Evolutionary conservation across 2,888 invertebrate species (phyloP), one percentile per base, ranked within the genome.

Genomic region (Sphecodes monilicornis): DNA sequence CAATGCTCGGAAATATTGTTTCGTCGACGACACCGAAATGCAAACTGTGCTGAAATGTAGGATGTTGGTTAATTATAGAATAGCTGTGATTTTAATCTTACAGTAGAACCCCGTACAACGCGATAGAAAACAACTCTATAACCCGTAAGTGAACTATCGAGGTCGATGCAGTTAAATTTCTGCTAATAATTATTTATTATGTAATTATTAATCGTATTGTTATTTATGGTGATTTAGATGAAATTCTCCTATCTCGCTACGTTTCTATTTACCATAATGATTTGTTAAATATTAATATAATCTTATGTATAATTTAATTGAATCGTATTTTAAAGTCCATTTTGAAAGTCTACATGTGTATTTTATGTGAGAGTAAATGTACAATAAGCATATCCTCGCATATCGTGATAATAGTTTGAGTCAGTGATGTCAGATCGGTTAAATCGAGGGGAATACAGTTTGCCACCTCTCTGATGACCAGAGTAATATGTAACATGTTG

Each of bases 1-100:
- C 57, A n/a, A 43, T 57, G 32, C 78, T 54, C 26, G 26, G 68
- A 26, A 73, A 72, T 68, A 41, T 68, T 82, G 72, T 78, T 73
- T 32, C 36, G 41, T 43, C n/a, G 66, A 32, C 39, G 43, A 43
- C 41, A 46, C 16, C 54, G 36, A 46, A 78, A 57, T 46, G 18
- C 36, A n/a, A 68, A 68, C 39, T 68, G 13, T 39, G 39, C 18
- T 18, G 16, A 18, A 29, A 18, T 60, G 29, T 60, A n/a, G 11
- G 54, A 11, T n/a, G n/a, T 54, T 54, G 54, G n/a, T 54, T 54
- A n/a, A n/a, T n/a, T n/a, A n/a, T n/a, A n/a, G n/a, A n/a, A n/a
- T n/a, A n/a, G n/a, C n/a, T n/a, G n/a, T n/a, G n/a, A n/a, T n/a
- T n/a, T n/a, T n/a, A n/a, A n/a, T n/a, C n/a, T n/a, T n/a, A n/a